Percentiles rank a stretch among this genome's conserved stretches.
Evolutionary conservation across 2,113 vertebrate species (phyloP).

Genomic region (Nothoprocta pentlandii): DNA sequence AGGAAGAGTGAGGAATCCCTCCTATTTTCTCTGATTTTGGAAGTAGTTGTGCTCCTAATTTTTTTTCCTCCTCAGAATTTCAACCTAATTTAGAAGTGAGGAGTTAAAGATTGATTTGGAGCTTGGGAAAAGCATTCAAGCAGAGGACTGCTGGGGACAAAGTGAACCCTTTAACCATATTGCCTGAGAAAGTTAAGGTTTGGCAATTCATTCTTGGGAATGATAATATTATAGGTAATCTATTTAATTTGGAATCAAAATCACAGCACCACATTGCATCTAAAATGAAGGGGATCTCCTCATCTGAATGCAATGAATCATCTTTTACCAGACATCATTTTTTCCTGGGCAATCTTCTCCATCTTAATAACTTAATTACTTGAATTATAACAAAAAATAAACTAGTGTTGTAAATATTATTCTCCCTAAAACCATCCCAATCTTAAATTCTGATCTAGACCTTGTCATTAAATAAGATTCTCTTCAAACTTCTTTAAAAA

Average conservation of each 20-base stretch:
- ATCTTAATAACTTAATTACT: not conserved
- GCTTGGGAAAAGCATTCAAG: slow-evolving; percentile 70
- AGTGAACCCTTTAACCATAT: not conserved
- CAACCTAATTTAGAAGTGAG: slow-evolving; percentile 7
- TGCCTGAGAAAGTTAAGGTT: slow-evolving; percentile 4
- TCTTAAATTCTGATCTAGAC: not conserved
- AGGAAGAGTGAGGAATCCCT: not conserved
- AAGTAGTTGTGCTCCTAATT: not conserved
- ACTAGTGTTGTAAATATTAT: not conserved
- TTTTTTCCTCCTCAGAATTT: not conserved
- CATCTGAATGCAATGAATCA: not conserved
- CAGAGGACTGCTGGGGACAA: slow-evolving; percentile 1
- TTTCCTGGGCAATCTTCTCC: not conserved
- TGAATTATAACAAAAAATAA: not conserved
- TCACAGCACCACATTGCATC: not conserved
- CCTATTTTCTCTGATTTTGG: not conserved
- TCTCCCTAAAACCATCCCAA: not conserved
- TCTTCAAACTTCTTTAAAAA: not conserved
- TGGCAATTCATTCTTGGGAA: slow-evolving; percentile 11
- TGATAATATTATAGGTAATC: slow-evolving; percentile 39
- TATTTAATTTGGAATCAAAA: slow-evolving; percentile 49
- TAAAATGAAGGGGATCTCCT: not conserved
- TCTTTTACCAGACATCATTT: not conserved
- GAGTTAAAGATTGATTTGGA: slow-evolving; percentile 68
- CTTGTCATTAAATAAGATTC: not conserved